phyloP scores from a whole-genome alignment of 1,140 invertebrate genomes.

The Acromyrmex echinatior region DNA sequence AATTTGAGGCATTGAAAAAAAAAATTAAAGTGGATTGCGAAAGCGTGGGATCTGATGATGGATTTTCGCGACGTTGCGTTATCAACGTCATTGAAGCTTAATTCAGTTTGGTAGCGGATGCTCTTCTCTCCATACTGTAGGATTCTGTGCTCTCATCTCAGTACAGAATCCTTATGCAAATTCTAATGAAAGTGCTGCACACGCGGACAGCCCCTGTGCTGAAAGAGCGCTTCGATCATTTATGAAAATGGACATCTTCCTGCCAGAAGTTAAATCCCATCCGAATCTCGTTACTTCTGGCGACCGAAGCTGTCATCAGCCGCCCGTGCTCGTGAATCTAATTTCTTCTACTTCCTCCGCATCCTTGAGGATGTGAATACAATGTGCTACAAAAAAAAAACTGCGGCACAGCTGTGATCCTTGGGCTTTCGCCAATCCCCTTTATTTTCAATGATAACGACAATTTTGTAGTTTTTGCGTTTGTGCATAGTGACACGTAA shows the following conservation, averaged over 20 bases:
- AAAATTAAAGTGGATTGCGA: constrained; percentile 24
- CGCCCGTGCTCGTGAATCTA: constrained; percentile 26
- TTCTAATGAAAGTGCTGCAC: constrained; percentile 19
- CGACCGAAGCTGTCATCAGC: constrained; percentile 34
- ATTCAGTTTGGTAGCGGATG: constrained; percentile 1
- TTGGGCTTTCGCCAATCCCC: background rate
- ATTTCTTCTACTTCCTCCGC: constrained; percentile 38
- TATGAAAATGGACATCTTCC: constrained; percentile 51
- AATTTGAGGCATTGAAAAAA: background rate
- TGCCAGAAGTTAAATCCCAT: constrained; percentile 34
- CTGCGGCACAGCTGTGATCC: background rate
- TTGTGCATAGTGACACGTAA: background rate
- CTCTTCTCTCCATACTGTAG: background rate
- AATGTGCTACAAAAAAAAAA: background rate
- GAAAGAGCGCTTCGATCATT: constrained; percentile 21
- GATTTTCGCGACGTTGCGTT: background rate
- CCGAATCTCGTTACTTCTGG: constrained; percentile 45
- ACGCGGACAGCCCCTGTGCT: background rate
- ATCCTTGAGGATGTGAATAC: constrained; percentile 14
- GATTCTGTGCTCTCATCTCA: background rate
- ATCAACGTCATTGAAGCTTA: constrained; percentile 9
- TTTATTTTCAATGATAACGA: constrained; percentile 17
- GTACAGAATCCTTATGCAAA: constrained; percentile 22
- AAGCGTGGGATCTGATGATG: constrained; percentile 19
- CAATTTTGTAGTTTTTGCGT: background rate